Evolutionary conservation across 2,113 vertebrate species (phyloP).

Genomic region (Petroica traversi): DNA sequence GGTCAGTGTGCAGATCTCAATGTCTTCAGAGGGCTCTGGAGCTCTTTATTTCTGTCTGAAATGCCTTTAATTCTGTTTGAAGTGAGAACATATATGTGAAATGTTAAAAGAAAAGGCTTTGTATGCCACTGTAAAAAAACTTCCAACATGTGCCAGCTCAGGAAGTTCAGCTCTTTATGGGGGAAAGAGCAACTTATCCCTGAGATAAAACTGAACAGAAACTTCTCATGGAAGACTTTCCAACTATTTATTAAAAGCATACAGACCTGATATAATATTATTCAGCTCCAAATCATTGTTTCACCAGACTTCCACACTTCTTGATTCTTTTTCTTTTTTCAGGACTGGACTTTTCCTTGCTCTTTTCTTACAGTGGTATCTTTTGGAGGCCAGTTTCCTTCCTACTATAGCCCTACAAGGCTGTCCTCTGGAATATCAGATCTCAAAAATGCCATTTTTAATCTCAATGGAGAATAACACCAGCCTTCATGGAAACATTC

Average conservation of each 20-base stretch:
- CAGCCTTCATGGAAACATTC: neutral
- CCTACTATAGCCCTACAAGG: fast-evolving
- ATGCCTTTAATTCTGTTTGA: too few species aligned
- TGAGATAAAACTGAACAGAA: neutral
- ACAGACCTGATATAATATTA: neutral
- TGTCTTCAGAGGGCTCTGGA: neutral
- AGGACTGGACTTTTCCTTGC: neutral
- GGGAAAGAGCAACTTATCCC: neutral
- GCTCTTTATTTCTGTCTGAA: too few species aligned
- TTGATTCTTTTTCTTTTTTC: neutral
- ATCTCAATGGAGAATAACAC: neutral
- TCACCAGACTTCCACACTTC: neutral
- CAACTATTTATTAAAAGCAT: neutral
- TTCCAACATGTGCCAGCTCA: neutral
- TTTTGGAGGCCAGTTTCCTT: neutral
- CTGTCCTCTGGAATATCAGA: neutral
- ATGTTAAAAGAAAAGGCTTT: neutral
- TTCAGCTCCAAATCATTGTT: neutral
- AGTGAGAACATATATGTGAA: neutral
- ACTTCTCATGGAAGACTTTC: neutral
- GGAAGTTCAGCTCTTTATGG: neutral
- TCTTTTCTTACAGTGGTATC: neutral
- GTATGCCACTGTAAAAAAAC: neutral
- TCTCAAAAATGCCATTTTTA: neutral
- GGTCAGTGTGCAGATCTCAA: neutral